Evolutionary conservation across 2,888 invertebrate genomes (phyloP).

Genomic region (Drosophila neoperkinsi): DNA sequence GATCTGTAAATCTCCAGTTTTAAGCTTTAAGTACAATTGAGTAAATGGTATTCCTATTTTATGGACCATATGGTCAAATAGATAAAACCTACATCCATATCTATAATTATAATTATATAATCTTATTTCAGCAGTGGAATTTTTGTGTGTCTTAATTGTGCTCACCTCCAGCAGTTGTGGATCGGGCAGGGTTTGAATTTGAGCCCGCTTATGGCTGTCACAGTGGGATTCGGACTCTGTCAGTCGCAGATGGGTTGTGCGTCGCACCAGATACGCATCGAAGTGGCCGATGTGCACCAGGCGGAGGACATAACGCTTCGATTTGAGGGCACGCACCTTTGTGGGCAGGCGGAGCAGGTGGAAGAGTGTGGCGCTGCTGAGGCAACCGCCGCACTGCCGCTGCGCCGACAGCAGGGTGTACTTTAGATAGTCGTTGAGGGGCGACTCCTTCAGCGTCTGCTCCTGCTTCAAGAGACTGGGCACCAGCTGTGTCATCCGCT

Average conservation of each 20-base stretch:
- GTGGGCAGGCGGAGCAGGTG: constrained; percentile 82
- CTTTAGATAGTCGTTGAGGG: constrained; percentile 90
- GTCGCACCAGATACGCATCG: constrained; percentile 90
- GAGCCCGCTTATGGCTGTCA: constrained; percentile 20
- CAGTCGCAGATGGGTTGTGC: constrained; percentile 89
- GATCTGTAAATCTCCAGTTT: background rate
- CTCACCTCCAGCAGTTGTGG: constrained; percentile 90
- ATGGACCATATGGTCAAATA: background rate
- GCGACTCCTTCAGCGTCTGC: constrained; percentile 89
- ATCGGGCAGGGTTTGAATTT: constrained; percentile 86
- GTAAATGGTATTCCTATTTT: background rate
- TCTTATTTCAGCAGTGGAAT: background rate
- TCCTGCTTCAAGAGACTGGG: constrained; percentile 93
- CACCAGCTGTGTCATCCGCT: constrained; percentile 90
- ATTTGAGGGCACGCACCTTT: constrained; percentile 85
- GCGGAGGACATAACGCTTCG: constrained; percentile 89
- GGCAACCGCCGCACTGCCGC: constrained; percentile 87
- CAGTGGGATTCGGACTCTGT: constrained; percentile 81
- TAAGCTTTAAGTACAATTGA: background rate
- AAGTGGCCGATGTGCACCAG: constrained; percentile 92
- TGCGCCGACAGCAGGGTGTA: constrained; percentile 93
- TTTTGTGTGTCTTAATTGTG: background rate
- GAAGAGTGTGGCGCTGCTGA: constrained; percentile 87
- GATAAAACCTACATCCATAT: background rate
- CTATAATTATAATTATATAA: background rate